phyloP scores from a whole-genome alignment of 2,797 vertebrate genomes.

The Phoxinus dragarum region DNA sequence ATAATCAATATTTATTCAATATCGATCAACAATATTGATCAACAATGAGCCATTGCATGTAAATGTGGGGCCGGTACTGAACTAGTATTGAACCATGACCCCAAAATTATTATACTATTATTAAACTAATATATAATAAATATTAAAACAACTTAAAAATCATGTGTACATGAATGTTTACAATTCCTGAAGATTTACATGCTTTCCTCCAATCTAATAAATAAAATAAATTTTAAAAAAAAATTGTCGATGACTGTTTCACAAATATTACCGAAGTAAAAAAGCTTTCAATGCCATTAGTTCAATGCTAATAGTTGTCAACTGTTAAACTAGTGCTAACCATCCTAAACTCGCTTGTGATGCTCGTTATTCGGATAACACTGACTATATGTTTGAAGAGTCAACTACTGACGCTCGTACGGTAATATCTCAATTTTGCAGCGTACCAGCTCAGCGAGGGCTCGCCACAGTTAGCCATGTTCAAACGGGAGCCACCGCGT shows the following conservation, averaged over 20 bases:
- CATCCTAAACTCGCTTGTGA: neutral
- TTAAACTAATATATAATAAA: neutral
- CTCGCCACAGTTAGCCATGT: constrained; percentile 26
- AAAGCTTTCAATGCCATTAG: neutral
- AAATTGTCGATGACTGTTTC: neutral
- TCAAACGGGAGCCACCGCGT: constrained; percentile 20
- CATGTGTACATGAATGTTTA: neutral
- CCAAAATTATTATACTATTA: too few relatives aligned
- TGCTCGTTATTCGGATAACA: neutral
- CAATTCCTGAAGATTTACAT: too few relatives aligned
- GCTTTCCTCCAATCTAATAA: neutral
- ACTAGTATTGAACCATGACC: too few relatives aligned
- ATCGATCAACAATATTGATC: too few relatives aligned
- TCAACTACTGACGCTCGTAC: neutral
- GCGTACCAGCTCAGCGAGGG: neutral
- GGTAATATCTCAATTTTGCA: constrained; percentile 13
- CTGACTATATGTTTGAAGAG: neutral
- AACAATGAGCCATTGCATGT: too few relatives aligned
- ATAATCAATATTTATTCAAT: too few relatives aligned
- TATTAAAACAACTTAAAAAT: neutral
- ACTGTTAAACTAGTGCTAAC: neutral
- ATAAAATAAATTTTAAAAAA: neutral
- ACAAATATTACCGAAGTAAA: neutral
- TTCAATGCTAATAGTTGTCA: neutral
- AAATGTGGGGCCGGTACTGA: too few relatives aligned